Base-by-base conservation (phyloP, 2,797 vertebrate genomes). In the Centropyge bicolor region DNA sequence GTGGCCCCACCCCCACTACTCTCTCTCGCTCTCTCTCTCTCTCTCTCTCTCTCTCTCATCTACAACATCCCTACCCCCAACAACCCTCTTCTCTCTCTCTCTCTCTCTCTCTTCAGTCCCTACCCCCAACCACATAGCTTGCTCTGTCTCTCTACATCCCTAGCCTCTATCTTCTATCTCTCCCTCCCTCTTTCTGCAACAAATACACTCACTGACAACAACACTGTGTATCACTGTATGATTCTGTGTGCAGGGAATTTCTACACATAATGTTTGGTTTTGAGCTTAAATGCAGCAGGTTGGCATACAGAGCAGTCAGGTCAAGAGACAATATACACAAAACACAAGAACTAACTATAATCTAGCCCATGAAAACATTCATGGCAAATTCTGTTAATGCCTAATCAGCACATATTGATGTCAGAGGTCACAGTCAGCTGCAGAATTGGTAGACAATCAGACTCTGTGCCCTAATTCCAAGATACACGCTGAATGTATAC, bases 1-100 rank as follows among this genome's bases (percentile, higher is more conserved):
- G 74, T 87, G 76, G 89, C 89, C 87, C 88, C 86, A 92, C 90
- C 92, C 92, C 92, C 92, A 91, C 84, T 75, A 43, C 65, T 24
- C 82, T 27, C 77, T 55, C 65, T 31, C 49, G 66, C 45, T 62
- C 74, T 49, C 76, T 79, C 80, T 78, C 65, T 81, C 78, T 75
- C 70, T 45, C 57, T 59, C 72, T 76, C 61, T 56, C 70, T 63
- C 62, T 72, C 70, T 81, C 79, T 66, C 64, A 71, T 75, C 77
- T 78, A 76, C 74, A 83, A 69, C 80, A 77, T 84, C 90, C 87
- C 90, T 87, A 86, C 86, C 90, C 83, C 87, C 86, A 87, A 78
- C 86, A 83, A 65, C 78, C 73, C 60, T 74, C 51, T 71, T 68
- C 81, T 76, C 61, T 52, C 82, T 71, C 83, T 70, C 79, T 81